These are phyloP conservation scores for Crematogaster levior DNA, from an alignment of 2,888 invertebrate species.

Conservation along the genomic window DNA sequence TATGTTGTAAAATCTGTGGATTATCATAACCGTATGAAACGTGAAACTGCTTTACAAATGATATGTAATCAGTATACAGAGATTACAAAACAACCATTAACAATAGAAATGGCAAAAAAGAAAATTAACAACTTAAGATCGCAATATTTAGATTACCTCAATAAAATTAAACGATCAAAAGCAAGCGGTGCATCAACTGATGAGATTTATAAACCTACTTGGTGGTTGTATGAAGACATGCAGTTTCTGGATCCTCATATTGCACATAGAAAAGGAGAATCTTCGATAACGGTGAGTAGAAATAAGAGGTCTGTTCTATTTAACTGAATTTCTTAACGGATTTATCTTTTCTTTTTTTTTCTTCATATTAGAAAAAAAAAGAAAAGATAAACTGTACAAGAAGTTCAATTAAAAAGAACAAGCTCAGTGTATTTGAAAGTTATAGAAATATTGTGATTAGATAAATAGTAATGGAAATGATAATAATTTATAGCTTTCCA, in stretches of 20 bases:
- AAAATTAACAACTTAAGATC: conserved; percentile 3
- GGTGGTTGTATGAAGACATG: background rate
- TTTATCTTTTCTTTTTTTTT: too few relatives aligned
- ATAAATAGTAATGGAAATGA: too few relatives aligned
- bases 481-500: too few relatives aligned
- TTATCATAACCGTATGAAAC: background rate
- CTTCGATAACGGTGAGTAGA: too few relatives aligned
- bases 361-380: too few relatives aligned
- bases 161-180: conserved; percentile 2
- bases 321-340: too few relatives aligned
- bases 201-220: background rate
- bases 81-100: background rate
- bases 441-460: too few relatives aligned
- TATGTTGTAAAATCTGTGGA: background rate
- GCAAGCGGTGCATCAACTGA: background rate
- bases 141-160: background rate
- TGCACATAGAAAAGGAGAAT: background rate
- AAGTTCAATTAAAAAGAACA: too few relatives aligned
- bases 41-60: background rate
- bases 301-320: too few relatives aligned
- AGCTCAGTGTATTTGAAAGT: too few relatives aligned
- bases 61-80: background rate
- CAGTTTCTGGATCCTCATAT: background rate
- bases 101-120: background rate
- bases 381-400: too few relatives aligned